These are phyloP conservation scores for Acanthurus leucopareius DNA, from an alignment of 2,797 vertebrate genomes.

Conservation along the genomic window DNA sequence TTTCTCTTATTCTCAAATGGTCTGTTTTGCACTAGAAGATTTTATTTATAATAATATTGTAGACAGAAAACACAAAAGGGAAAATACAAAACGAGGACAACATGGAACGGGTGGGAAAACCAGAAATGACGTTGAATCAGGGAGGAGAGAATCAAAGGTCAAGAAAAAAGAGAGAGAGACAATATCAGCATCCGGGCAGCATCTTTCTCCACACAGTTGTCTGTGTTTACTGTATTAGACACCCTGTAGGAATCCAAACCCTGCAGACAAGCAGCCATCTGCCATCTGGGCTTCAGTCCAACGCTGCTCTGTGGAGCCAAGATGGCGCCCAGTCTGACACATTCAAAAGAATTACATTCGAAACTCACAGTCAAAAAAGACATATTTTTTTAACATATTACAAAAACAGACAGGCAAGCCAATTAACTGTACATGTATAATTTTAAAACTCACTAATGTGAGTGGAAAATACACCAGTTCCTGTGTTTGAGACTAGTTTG, in stretches of 20 bases:
- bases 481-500: not conserved
- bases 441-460: no score
- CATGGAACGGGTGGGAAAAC: not conserved
- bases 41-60: constrained; percentile 2
- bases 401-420: not conserved
- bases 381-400: constrained; percentile 32
- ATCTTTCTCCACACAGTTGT: constrained; percentile 68
- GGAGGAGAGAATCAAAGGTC: constrained; percentile 28
- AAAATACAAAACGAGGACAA: not conserved
- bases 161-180: constrained; percentile 32
- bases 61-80: constrained; percentile 2
- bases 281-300: constrained; percentile 83
- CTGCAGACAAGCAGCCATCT: constrained; percentile 83
- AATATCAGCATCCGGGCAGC: constrained; percentile 42
- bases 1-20: not conserved
- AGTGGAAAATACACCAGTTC: not conserved
- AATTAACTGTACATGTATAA: no score
- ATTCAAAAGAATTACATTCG: constrained; percentile 37
- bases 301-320: constrained; percentile 71
- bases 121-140: constrained; percentile 14
- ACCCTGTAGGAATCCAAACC: constrained; percentile 74
- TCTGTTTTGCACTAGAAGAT: not conserved
- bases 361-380: constrained; percentile 32
- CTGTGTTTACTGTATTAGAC: constrained; percentile 74
- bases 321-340: constrained; percentile 65